Percentiles rank a stretch among this genome's conserved stretches.
Conservation (phyloP, 2,888 invertebrate genomes). For the Aspidiotus rigidus region DNA sequence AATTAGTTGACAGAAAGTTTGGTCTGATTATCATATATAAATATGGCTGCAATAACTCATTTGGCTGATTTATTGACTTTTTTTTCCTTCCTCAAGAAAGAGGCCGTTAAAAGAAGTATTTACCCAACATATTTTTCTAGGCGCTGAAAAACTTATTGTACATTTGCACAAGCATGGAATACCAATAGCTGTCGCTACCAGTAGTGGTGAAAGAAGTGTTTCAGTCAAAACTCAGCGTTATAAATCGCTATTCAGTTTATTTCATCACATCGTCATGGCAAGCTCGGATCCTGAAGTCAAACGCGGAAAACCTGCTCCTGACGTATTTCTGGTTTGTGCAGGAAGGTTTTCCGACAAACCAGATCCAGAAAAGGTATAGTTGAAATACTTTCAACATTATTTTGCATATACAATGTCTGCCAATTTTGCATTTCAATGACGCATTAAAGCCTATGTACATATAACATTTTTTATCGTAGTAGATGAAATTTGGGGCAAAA, state of each 20-base stretch:
- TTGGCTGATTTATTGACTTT: neutral
- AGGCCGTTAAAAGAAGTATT: no score
- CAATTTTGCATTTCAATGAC: no score
- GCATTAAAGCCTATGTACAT: no score
- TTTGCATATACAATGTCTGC: no score
- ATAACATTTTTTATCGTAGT: no score
- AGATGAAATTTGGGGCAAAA: no score
- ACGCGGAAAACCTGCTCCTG: slow-evolving; percentile 79
- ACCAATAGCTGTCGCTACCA: slow-evolving; percentile 81
- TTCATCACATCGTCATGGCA: slow-evolving; percentile 69
- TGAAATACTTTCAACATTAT: no score
- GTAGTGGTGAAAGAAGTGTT: slow-evolving; percentile 64
- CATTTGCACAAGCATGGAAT: slow-evolving; percentile 65
- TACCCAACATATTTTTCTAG: slow-evolving; percentile 45
- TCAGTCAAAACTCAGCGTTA: slow-evolving; percentile 58
- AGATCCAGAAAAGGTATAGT: slow-evolving; percentile 49
- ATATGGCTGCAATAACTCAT: neutral
- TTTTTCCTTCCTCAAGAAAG: no score
- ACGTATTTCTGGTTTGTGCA: slow-evolving; percentile 72
- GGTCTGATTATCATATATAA: neutral
- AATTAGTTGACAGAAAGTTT: no score
- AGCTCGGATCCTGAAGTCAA: slow-evolving; percentile 76
- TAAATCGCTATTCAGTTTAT: slow-evolving; percentile 57
- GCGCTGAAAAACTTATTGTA: slow-evolving; percentile 64
- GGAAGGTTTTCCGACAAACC: slow-evolving; percentile 61